phyloP scores from a whole-genome alignment of 64 coral and sea anemone species.

The Exaiptasia diaphana region DNA sequence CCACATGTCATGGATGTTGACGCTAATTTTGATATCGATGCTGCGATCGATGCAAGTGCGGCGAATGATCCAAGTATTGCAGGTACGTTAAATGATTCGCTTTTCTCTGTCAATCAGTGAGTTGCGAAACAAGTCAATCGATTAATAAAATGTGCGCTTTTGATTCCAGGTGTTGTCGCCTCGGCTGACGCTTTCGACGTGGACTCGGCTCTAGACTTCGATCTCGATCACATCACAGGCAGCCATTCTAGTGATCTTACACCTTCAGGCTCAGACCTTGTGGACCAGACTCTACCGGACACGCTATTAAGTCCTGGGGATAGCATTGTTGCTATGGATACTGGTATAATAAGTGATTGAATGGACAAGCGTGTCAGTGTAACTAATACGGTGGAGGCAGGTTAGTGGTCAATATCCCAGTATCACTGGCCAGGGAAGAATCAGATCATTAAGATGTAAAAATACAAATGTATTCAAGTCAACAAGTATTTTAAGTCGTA shows the following conservation, averaged over 20 bases:
- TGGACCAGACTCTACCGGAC: neutral
- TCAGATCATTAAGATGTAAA: too few relatives aligned
- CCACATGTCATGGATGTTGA: conserved; percentile 67
- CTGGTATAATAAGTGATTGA: conserved; percentile 6
- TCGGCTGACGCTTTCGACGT: conserved; percentile 48
- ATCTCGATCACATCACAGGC: conserved; percentile 49
- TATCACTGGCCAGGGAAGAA: too few relatives aligned
- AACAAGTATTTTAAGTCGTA: too few relatives aligned
- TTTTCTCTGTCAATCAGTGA: neutral
- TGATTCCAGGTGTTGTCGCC: conserved; percentile 1
- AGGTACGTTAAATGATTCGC: neutral
- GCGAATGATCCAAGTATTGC: conserved; percentile 71
- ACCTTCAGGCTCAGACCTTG: neutral
- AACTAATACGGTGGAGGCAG: too few relatives aligned
- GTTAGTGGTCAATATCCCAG: too few relatives aligned
- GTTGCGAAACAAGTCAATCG: too few relatives aligned
- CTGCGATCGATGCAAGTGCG: conserved; percentile 76
- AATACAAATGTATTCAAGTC: too few relatives aligned
- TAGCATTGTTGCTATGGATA: conserved; percentile 1
- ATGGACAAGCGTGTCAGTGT: neutral
- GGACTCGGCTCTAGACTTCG: conserved; percentile 53
- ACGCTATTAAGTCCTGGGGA: neutral
- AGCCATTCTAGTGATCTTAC: neutral
- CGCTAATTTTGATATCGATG: conserved; percentile 73
- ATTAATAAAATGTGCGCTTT: neutral